These are phyloP conservation scores for Sericinus montela DNA, from an alignment of 2,888 invertebrate genomes.

Conservation along the genomic window DNA sequence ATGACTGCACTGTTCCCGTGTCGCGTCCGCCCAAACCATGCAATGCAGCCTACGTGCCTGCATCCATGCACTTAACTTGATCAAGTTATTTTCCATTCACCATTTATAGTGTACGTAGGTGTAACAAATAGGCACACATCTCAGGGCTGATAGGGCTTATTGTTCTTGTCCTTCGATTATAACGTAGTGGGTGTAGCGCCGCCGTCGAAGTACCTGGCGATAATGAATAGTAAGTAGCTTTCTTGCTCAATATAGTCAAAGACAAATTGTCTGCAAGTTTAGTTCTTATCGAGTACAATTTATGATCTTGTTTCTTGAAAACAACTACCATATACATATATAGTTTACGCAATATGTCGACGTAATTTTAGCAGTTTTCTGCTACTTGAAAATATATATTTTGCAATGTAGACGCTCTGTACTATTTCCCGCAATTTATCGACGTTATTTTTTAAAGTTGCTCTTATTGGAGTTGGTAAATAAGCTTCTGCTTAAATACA, in stretches of 20 bases:
- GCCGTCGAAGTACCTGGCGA: constrained; percentile 7
- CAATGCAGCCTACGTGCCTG: constrained; percentile 1
- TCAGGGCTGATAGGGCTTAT: constrained; percentile 9
- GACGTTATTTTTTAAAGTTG: too few relatives aligned
- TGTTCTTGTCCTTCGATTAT: constrained; percentile 4
- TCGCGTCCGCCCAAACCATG: not conserved
- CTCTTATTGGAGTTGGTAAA: too few relatives aligned
- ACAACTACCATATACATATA: too few relatives aligned
- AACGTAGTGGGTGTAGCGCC: constrained; percentile 4
- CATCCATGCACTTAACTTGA: constrained; percentile 2
- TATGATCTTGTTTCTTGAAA: not conserved
- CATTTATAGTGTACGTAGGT: constrained; percentile 7
- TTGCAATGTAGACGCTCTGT: too few relatives aligned
- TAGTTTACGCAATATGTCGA: too few relatives aligned
- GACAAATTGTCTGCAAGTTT: constrained; percentile 7
- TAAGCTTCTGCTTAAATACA: too few relatives aligned
- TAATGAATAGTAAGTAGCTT: constrained; percentile 13
- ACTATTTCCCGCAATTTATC: too few relatives aligned
- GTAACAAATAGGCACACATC: not conserved
- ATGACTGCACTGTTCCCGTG: not conserved
- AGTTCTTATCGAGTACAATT: not conserved
- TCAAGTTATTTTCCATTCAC: constrained; percentile 10
- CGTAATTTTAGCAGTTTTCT: too few relatives aligned
- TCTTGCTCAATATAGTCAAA: constrained; percentile 1
- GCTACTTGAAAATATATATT: too few relatives aligned